phyloP scores from a whole-genome alignment of 2,888 invertebrate genomes.

The Mythimna vitellina region DNA sequence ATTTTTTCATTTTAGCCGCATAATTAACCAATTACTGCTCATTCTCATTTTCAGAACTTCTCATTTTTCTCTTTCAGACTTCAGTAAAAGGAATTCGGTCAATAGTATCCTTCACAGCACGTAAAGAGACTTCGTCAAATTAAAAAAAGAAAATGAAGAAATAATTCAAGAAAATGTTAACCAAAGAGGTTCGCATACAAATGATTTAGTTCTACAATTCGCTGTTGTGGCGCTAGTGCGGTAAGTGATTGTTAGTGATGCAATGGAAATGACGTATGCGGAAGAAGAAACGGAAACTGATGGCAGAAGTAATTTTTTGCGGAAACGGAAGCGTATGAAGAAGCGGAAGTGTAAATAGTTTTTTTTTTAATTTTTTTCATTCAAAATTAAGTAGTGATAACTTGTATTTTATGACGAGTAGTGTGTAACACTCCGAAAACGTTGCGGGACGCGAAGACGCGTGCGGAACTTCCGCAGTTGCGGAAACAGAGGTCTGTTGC shows the following conservation, averaged over 20 bases:
- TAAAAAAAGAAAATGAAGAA: conserved; percentile 12
- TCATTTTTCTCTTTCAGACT: conserved; percentile 91
- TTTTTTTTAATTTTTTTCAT: too few relatives aligned
- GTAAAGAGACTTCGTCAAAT: conserved; percentile 90
- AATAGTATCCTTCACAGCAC: conserved; percentile 95
- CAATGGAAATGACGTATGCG: too few relatives aligned
- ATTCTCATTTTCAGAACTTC: conserved; percentile 52
- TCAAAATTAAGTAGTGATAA: too few relatives aligned
- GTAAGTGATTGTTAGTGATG: neutral
- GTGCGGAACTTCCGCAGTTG: too few relatives aligned
- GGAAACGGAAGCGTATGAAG: too few relatives aligned
- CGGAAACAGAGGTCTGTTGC: too few relatives aligned
- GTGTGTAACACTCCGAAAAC: too few relatives aligned
- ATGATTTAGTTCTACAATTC: conserved; percentile 8
- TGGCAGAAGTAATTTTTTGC: too few relatives aligned
- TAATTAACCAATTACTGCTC: conserved; percentile 39
- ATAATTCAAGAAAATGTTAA: conserved; percentile 9
- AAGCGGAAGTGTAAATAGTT: too few relatives aligned
- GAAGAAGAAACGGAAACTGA: neutral
- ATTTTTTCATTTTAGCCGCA: conserved; percentile 19
- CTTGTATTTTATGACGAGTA: neutral
- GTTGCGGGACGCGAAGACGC: too few relatives aligned
- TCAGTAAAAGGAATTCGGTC: conserved; percentile 96
- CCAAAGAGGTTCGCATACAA: neutral
- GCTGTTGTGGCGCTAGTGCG: conserved; percentile 17